Percentiles rank a stretch among this genome's conserved stretches.
phyloP scores from a whole-genome alignment of 2,888 invertebrate species.

The Tuberolachnus salignus region DNA sequence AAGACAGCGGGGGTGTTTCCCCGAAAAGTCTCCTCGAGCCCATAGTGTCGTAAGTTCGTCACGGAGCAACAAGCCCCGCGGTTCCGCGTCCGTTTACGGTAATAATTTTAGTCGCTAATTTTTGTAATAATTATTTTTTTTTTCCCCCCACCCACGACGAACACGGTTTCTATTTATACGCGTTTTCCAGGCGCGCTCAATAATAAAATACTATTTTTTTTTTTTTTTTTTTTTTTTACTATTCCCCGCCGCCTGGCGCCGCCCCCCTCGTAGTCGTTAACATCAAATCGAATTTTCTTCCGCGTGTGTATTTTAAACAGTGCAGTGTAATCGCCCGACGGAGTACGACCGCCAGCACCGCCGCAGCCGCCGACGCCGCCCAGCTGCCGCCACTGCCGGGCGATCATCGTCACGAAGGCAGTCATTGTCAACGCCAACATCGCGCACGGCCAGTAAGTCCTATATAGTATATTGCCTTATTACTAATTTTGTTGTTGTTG shows the following conservation, averaged over 20 bases:
- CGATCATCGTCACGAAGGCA: background rate
- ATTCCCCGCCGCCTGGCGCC: too few relatives aligned
- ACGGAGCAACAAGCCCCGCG: constrained; percentile 41
- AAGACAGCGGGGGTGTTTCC: constrained; percentile 53
- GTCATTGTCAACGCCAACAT: background rate
- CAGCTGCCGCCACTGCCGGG: constrained; percentile 4
- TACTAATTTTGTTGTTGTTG: background rate
- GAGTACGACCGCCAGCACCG: background rate
- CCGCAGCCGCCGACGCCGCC: constrained; percentile 2
- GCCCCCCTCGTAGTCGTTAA: too few relatives aligned
- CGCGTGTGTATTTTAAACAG: background rate
- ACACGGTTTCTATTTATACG: background rate
- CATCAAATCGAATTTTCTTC: background rate
- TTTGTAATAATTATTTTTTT: background rate
- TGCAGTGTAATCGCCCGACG: constrained; percentile 1
- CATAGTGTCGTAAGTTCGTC: constrained; percentile 45
- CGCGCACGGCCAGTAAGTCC: constrained; percentile 4
- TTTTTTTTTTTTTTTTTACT: too few relatives aligned
- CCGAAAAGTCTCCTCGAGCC: constrained; percentile 41
- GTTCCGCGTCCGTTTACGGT: constrained; percentile 6
- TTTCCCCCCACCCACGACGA: background rate
- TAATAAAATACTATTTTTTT: background rate
- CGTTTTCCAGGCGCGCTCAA: background rate
- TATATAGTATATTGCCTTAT: background rate
- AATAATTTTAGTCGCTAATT: background rate